A percentile compares a stretch with the other conserved stretches of the same genome.
Conservation (phyloP, 2,113 vertebrate species). For the Apistogramma diplotaenia region DNA sequence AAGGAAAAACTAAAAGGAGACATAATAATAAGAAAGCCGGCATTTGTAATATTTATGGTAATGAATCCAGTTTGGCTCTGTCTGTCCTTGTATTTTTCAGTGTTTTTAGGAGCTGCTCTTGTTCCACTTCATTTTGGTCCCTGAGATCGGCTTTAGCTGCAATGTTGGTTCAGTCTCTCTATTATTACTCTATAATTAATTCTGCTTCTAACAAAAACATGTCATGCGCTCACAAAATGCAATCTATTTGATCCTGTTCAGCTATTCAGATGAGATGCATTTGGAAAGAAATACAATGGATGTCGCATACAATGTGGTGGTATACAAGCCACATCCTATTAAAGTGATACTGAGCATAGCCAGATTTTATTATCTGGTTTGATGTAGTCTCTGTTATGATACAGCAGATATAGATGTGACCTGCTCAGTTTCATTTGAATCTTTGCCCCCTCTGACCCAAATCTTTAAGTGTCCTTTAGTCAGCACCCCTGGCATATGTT, state of each 20-base stretch:
- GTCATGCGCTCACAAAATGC: not conserved
- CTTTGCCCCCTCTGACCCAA: not conserved
- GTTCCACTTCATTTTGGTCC: not conserved
- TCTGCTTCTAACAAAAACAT: not conserved
- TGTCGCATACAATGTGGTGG: not conserved
- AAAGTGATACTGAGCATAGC: not conserved
- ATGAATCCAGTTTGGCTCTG: not conserved
- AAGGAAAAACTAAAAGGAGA: not conserved
- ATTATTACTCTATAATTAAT: conserved; percentile 21
- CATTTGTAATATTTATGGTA: conserved; percentile 10
- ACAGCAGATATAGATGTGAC: not conserved
- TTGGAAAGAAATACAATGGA: conserved; percentile 3
- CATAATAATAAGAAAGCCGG: not conserved
- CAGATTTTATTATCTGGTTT: not conserved
- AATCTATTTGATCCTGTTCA: conserved; percentile 2
- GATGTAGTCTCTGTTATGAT: not conserved
- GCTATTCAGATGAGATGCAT: not conserved
- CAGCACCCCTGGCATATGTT: not conserved
- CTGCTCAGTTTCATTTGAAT: not conserved
- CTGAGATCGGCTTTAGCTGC: not conserved
- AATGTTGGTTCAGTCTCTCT: not conserved
- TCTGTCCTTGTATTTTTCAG: not conserved
- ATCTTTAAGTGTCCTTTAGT: accelerated
- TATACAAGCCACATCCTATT: not conserved
- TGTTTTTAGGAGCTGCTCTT: not conserved